phyloP scores from a whole-genome alignment of 2,888 invertebrate genomes.

The Raillietiella orientalis region DNA sequence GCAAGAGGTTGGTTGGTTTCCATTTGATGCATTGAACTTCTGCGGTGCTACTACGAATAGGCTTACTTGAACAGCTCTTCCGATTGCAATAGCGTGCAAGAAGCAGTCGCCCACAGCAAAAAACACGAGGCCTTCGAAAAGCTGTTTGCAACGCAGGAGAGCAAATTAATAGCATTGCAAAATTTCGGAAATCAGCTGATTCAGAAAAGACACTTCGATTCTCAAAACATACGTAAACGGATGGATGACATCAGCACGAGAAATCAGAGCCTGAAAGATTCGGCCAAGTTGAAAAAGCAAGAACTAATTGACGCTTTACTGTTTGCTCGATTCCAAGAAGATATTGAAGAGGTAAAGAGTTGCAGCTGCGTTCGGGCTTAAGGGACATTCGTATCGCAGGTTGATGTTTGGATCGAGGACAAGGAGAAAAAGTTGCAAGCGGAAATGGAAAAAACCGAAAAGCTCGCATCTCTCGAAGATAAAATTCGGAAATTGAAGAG shows the following conservation, averaged over 20 bases:
- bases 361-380: constrained; percentile 1
- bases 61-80: constrained; percentile 11
- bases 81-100: constrained; percentile 22
- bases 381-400: no score
- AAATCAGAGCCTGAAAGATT: no score
- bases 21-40: not conserved
- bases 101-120: constrained; percentile 54
- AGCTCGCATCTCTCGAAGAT: constrained; percentile 48
- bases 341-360: constrained; percentile 35
- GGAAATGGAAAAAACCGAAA: constrained; percentile 36
- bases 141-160: constrained; percentile 53
- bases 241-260: constrained; percentile 36
- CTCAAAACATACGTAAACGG: no score
- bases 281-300: no score
- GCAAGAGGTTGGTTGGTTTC: constrained; percentile 25
- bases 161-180: constrained; percentile 43
- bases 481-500: constrained; percentile 83
- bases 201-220: constrained; percentile 71
- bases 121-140: constrained; percentile 88
- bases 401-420: constrained; percentile 66
- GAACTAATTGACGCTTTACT: constrained; percentile 41
- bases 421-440: constrained; percentile 57
- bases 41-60: constrained; percentile 5
- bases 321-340: constrained; percentile 64
- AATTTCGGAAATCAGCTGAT: constrained; percentile 58